Evolutionary conservation across 2,888 invertebrate genomes (phyloP), one percentile per base, ranked within the genome.

Genomic region (Brachynemurus nebulosus): DNA sequence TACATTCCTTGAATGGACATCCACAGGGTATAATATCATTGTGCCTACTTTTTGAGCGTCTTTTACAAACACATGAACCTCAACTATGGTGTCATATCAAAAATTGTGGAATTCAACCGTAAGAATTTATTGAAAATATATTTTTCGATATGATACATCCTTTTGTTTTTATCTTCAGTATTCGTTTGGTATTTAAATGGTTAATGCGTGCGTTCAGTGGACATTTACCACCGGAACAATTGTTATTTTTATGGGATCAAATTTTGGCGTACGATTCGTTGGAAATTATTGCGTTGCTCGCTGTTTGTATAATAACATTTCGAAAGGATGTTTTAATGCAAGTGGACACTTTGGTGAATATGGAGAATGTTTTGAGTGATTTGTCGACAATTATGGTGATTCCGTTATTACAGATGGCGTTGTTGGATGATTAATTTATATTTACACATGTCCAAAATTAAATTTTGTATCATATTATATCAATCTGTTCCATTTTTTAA

Each of bases 141-240:
- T 16, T 12, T 16, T 11, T 8, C 5, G 3, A 27, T 4, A n/a
- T 27, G 27, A 4, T n/a, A 27, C 3, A 27, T 27, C 3, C 3
- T 27, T 27, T 36, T 27, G 39, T 49, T 48, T 33, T 45, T 47
- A 16, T 16, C 56, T 59, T 49, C 55, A 95, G 93, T 2, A 72
- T 95, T 43, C 76, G 85, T 55, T 79, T 95, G 19, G 90, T 91
- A 2, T 92, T 95, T 62, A 93, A 95, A 64, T 96, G 96, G 95
- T 64, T 96, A 37, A 93, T 96, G 81, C 71, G 93, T 50, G 95
- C 89, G 2, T 96, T 95, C 62, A 92, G 93, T 55, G 96, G 96
- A 0, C 91, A 91, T 58, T 68, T 96, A 39, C 85, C 90, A 0
- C 91, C 91, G 0, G 91, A 92, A 57, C 93, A 96, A 62, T 72